Base-by-base conservation (phyloP, 1,140 invertebrate genomes). In the Trichoplusia ni region DNA sequence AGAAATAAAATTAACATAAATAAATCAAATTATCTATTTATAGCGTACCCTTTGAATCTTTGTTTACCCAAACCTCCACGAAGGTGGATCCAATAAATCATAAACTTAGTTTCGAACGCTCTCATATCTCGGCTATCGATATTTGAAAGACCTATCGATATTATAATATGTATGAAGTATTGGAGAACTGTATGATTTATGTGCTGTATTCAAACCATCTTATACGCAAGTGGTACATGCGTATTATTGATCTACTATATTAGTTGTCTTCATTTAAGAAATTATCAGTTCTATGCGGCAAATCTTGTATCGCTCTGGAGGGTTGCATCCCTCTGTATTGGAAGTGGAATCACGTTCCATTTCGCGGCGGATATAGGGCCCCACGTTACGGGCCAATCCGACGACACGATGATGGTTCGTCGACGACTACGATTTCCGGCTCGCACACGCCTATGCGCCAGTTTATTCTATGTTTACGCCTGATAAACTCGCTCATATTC, bases 281-380 rank as follows among this genome's bases (percentile, higher is more conserved):
- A 31, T 11, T 14, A 47, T 2, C 13, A 14, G 21, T 27, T 27
- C 13, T 2, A 31, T 27, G 7, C 37, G 6, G 19, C 4, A 19
- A 29, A 19, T 29, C 13, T 40, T 58, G 21, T 9, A 42, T 8
- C 11, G 47, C 31, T 49, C 16, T 25, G 46, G 38, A 53, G 53
- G 54, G 23, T 16, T 37, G 60, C 58, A 60, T 71, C 67, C 33
- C 23, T 38, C 44, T 53, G 53, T 71, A 76, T 79, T 71, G 71
- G 73, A 71, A 82, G 74, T 84, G 73, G 74, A 82, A 77, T 77
- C 82, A 84, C 83, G 79, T 84, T 82, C 77, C 79, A 88, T 88
- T 88, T 81, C 81, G 82, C 76, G 79, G 73, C 83, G 85, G 85
- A 85, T 86, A 86, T 85, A 81, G 72, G 81, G 77, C 67, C 59